These are phyloP conservation scores for Dermochelys coriacea DNA, from an alignment of 2,797 vertebrate species.

Conservation along the genomic window DNA sequence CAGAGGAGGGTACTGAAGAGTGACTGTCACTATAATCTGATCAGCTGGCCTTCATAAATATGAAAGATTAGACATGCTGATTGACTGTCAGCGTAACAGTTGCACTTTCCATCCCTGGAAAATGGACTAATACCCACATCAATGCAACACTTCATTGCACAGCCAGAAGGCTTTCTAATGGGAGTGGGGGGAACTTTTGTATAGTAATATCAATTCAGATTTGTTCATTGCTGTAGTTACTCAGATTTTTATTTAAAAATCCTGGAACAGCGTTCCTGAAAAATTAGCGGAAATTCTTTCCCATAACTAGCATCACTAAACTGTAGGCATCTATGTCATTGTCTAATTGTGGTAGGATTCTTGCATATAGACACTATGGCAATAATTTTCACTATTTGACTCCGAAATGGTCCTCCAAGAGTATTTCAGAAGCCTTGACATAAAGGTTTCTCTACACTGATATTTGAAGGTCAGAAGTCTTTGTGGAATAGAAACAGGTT, in stretches of 20 bases:
- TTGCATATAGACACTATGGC: background rate
- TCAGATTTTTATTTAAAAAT: background rate
- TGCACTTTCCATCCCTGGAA: background rate
- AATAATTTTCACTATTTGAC: background rate
- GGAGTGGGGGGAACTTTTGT: background rate
- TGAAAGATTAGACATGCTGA: background rate
- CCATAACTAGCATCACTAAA: background rate
- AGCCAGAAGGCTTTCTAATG: background rate
- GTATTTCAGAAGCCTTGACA: rapidly evolving
- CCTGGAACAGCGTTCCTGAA: background rate
- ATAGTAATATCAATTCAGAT: background rate
- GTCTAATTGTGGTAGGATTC: background rate
- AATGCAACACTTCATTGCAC: background rate
- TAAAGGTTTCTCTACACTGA: background rate
- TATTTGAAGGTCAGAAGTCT: background rate
- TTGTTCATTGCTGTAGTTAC: background rate
- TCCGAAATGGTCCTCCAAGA: background rate
- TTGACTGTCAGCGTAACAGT: background rate
- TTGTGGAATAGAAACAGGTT: background rate
- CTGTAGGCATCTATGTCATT: rapidly evolving
- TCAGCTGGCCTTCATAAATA: background rate
- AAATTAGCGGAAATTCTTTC: background rate
- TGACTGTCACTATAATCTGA: rapidly evolving
- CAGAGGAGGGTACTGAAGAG: background rate
- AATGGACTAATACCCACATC: background rate